Base-by-base conservation (phyloP, 2,888 invertebrate species). In the Ectobius pallidus region DNA sequence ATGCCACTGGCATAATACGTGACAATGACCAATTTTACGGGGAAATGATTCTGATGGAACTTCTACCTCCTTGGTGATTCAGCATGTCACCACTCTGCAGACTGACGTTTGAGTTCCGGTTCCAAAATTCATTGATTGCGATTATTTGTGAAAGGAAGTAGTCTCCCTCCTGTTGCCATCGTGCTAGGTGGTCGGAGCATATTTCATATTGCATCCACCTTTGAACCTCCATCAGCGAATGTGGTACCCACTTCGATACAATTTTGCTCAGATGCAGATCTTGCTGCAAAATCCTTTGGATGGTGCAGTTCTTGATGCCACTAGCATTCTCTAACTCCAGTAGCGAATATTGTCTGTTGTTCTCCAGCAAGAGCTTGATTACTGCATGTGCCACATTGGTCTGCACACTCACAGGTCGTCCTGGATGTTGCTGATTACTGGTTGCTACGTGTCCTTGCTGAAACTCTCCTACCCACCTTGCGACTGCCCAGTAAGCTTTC, bases 241-340 rank as follows among this genome's bases (percentile, higher is more conserved):
- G n/a, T n/a, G n/a, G n/a, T n/a, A n/a, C n/a, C n/a, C n/a, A n/a
- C n/a, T n/a, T n/a, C n/a, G n/a, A n/a, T n/a, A n/a, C n/a, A n/a
- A n/a, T n/a, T n/a, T n/a, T n/a, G n/a, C n/a, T n/a, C n/a, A 39
- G 49, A n/a, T 49, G n/a, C 7, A 14, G 49, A 14, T 49, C 49
- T 14, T 49, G 7, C 16, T 18, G n/a, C 49, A 49, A 49, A n/a
- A 49, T 49, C 49, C 49, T 49, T 7, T 49, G 49, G 49, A 49
- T 18, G 49, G 49, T 49, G 49, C 49, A n/a, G 4, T 49, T 49
- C 49, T 49, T n/a, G n/a, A n/a, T n/a, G n/a, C n/a, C n/a, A n/a
- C n/a, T n/a, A n/a, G n/a, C n/a, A n/a, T n/a, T n/a, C n/a, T 7
- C 7, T 49, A 49, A 49, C 49, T 14, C 49, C 49, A 49, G 49